These are phyloP conservation scores for Melanotaenia maccullochi DNA, from an alignment of 2,797 vertebrate species.

Conservation along the genomic window DNA sequence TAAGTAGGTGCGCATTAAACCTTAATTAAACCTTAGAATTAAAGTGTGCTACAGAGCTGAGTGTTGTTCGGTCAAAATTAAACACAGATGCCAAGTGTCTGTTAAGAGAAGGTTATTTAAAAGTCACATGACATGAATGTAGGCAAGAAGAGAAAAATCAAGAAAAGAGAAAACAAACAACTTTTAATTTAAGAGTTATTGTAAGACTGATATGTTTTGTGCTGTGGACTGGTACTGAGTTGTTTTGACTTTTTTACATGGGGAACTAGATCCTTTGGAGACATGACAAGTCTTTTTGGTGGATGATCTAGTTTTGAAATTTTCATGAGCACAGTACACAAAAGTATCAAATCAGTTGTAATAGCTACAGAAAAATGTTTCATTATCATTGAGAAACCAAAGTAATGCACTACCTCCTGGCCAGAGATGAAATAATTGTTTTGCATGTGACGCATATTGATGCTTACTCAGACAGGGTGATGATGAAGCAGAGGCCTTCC, in stretches of 20 bases:
- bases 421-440: constrained; percentile 70
- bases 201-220: too few species aligned
- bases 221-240: neutral
- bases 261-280: constrained; percentile 18
- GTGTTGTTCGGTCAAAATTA: neutral
- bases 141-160: neutral
- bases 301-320: constrained; percentile 11
- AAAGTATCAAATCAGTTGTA: constrained; percentile 38
- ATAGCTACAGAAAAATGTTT: constrained; percentile 42
- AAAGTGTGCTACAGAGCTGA: neutral
- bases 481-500: constrained; percentile 66
- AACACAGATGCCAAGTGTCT: neutral
- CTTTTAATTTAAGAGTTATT: neutral
- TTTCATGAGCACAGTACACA: constrained; percentile 24
- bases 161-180: neutral
- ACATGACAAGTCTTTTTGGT: neutral
- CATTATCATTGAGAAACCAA: constrained; percentile 56
- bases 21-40: neutral
- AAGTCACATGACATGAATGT: neutral
- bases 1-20: neutral
- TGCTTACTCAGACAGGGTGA: constrained; percentile 61
- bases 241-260: neutral
- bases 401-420: constrained; percentile 58
- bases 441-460: constrained; percentile 72
- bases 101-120: neutral